phyloP scores from a whole-genome alignment of 1,140 invertebrate species.

The Lycorma delicatula region DNA sequence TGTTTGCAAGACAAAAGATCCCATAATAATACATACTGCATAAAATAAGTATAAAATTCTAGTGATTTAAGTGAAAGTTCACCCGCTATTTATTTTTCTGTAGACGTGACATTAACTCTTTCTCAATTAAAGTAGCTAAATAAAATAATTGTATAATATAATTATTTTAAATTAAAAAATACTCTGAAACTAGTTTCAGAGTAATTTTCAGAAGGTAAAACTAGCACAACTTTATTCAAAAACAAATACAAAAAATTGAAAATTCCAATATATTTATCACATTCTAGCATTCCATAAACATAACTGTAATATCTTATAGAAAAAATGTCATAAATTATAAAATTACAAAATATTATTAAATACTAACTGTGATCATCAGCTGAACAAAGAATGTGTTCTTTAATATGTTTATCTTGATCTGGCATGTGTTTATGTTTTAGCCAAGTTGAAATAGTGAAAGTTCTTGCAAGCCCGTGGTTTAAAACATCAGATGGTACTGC shows the following conservation, averaged over 20 bases:
- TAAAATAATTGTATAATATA: too few species aligned
- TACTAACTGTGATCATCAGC: slow-evolving; percentile 91
- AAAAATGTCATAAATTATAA: not conserved
- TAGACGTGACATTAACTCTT: too few species aligned
- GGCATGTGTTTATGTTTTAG: slow-evolving; percentile 73
- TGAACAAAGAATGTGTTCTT: slow-evolving; percentile 92
- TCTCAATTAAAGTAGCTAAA: too few species aligned
- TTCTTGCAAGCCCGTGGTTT: slow-evolving; percentile 62
- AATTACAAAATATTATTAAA: slow-evolving; percentile 2
- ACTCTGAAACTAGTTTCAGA: too few species aligned
- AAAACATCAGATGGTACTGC: slow-evolving; percentile 68
- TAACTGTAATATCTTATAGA: not conserved
- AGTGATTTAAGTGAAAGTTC: too few species aligned
- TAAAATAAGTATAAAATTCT: too few species aligned
- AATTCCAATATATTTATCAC: not conserved
- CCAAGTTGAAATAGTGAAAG: slow-evolving; percentile 88
- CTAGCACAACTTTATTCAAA: slow-evolving; percentile 7
- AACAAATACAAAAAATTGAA: not conserved
- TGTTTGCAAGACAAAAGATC: too few species aligned
- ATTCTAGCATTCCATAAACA: not conserved
- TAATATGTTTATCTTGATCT: slow-evolving; percentile 71
- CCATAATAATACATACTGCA: too few species aligned
- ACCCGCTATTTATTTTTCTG: too few species aligned
- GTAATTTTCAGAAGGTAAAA: not conserved
- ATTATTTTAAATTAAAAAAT: too few species aligned